Evolutionary conservation across 2,113 vertebrate species (phyloP).

Genomic region (Setophaga kirtlandii): DNA sequence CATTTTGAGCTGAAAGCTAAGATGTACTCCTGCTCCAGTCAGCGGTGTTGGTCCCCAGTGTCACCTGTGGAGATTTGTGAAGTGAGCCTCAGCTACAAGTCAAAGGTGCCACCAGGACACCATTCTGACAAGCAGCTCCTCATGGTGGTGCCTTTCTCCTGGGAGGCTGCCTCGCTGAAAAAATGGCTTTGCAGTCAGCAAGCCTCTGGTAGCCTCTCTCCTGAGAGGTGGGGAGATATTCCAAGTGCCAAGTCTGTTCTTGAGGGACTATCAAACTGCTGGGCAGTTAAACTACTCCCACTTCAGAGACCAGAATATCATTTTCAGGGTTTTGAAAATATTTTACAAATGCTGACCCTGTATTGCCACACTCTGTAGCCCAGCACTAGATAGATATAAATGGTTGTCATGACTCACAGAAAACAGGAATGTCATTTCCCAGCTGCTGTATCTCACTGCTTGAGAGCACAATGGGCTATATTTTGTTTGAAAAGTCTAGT

Average conservation of each 20-base stretch:
- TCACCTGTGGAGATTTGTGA: background rate
- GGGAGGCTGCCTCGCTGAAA: background rate
- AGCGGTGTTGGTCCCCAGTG: fast-evolving
- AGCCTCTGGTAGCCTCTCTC: background rate
- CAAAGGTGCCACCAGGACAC: background rate
- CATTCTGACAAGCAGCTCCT: background rate
- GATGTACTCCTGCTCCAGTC: fast-evolving
- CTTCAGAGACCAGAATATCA: background rate
- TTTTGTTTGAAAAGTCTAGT: background rate
- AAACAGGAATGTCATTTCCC: background rate
- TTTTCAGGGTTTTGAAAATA: background rate
- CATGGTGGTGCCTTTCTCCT: background rate
- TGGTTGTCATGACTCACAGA: background rate
- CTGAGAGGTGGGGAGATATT: background rate
- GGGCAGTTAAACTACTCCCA: background rate
- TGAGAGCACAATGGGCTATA: background rate
- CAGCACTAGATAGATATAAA: background rate
- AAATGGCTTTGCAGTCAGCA: background rate
- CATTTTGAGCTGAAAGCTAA: background rate
- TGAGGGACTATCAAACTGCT: background rate
- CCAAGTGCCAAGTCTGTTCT: background rate
- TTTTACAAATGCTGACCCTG: background rate
- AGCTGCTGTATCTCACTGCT: background rate
- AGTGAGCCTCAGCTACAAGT: background rate
- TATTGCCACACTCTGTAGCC: background rate